These are phyloP conservation scores for Sthenelais limicola DNA, from an alignment of 2,888 invertebrate genomes.

Conservation along the genomic window DNA sequence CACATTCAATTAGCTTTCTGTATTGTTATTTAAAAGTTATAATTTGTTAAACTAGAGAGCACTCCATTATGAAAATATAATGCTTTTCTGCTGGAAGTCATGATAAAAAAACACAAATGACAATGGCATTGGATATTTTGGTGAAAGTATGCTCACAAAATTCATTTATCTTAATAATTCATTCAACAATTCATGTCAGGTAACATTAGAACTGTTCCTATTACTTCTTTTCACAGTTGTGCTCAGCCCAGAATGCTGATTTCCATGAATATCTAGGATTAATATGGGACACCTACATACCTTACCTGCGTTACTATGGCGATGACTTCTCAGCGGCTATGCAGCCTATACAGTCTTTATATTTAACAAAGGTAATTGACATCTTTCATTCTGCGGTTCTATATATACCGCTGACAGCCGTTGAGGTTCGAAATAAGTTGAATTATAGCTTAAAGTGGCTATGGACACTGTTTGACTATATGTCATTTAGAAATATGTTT, in stretches of 20 bases:
- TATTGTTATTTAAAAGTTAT: too few species aligned
- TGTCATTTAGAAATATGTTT: background rate
- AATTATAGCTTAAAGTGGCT: background rate
- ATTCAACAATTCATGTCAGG: too few species aligned
- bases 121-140: background rate
- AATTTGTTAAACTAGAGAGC: too few species aligned
- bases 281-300: slow-evolving; percentile 91
- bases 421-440: too few species aligned
- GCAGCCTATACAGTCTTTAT: slow-evolving; percentile 85
- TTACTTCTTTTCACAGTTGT: slow-evolving; percentile 8
- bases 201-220: too few species aligned
- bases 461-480: background rate
- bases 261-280: slow-evolving; percentile 85
- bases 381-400: background rate
- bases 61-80: too few species aligned
- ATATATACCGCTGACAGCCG: too few species aligned
- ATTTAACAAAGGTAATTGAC: slow-evolving; percentile 72
- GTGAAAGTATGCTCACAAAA: background rate
- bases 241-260: slow-evolving; percentile 68
- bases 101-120: too few species aligned
- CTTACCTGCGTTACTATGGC: slow-evolving; percentile 86
- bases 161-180: background rate
- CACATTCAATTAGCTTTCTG: too few species aligned
- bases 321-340: slow-evolving; percentile 79
- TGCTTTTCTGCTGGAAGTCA: too few species aligned